These are phyloP conservation scores for Cacoxenus indagator DNA, from an alignment of 2,888 invertebrate species.

Conservation along the genomic window DNA sequence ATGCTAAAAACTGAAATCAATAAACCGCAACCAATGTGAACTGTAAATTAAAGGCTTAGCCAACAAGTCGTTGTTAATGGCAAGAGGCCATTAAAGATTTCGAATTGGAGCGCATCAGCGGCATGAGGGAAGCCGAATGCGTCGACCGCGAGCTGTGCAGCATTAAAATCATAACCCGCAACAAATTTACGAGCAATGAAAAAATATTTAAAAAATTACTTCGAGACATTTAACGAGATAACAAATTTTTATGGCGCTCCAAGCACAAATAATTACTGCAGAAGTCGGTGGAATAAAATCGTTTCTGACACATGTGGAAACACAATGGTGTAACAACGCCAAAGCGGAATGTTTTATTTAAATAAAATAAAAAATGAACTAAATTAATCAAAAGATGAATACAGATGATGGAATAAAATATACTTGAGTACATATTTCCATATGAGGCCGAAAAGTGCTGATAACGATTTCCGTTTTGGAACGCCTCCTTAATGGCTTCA, in stretches of 20 bases:
- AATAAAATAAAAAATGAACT: slow-evolving; percentile 17
- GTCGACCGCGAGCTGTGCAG: not conserved
- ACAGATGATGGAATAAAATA: slow-evolving; percentile 29
- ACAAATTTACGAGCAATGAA: slow-evolving; percentile 21
- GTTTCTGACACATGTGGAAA: slow-evolving; percentile 54
- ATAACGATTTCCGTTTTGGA: slow-evolving; percentile 56
- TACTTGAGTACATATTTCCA: slow-evolving; percentile 31
- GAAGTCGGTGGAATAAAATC: not conserved
- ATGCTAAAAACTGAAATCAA: not conserved
- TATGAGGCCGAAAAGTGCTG: slow-evolving; percentile 51
- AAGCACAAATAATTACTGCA: not conserved
- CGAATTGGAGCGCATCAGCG: slow-evolving; percentile 2
- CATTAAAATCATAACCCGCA: slow-evolving; percentile 6
- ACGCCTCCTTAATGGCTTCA: slow-evolving; percentile 54
- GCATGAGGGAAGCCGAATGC: not conserved
- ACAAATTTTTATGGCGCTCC: slow-evolving; percentile 54
- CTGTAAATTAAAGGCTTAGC: not conserved
- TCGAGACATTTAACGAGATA: slow-evolving; percentile 41
- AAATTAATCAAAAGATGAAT: not conserved
- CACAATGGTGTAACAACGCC: slow-evolving; percentile 45
- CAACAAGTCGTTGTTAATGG: not conserved
- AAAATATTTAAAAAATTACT: slow-evolving; percentile 11
- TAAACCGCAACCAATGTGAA: not conserved
- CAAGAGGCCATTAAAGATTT: not conserved
- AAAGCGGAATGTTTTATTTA: no score